phyloP scores from a whole-genome alignment of 2,113 vertebrate genomes.

The Pseudois nayaur region DNA sequence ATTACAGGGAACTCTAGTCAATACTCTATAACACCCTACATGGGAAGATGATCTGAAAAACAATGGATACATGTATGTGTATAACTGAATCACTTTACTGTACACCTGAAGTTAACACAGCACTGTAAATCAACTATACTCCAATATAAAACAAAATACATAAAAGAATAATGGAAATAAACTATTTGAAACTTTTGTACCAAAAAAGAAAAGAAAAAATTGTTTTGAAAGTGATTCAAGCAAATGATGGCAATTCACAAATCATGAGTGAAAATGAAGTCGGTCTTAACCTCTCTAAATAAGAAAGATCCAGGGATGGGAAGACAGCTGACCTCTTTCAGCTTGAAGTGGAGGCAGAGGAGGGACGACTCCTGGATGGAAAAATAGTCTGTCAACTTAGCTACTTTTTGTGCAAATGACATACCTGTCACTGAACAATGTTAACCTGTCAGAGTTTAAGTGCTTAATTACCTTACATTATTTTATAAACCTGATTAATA shows the following conservation, averaged over 20 bases:
- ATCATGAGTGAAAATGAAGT: background rate
- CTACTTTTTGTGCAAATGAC: background rate
- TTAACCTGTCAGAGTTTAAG: background rate
- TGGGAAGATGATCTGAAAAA: background rate
- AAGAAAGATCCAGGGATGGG: background rate
- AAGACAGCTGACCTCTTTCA: background rate
- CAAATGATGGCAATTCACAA: background rate
- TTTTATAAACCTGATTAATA: constrained; percentile 28
- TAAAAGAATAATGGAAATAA: background rate
- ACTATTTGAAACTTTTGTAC: background rate
- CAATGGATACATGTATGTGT: background rate
- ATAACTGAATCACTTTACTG: background rate
- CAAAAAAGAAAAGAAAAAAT: background rate
- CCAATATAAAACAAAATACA: background rate
- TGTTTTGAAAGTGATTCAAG: background rate
- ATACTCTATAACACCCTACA: background rate
- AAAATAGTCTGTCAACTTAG: background rate
- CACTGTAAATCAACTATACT: background rate
- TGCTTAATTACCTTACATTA: constrained; percentile 20
- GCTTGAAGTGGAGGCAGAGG: background rate
- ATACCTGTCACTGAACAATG: background rate
- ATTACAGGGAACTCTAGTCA: background rate
- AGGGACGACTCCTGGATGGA: background rate
- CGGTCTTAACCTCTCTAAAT: background rate
- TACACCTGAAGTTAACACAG: background rate